Percentiles rank a stretch among this genome's conserved stretches.
Conservation (phyloP, 2,888 invertebrate genomes). For the Mechanitis mazaeus region DNA sequence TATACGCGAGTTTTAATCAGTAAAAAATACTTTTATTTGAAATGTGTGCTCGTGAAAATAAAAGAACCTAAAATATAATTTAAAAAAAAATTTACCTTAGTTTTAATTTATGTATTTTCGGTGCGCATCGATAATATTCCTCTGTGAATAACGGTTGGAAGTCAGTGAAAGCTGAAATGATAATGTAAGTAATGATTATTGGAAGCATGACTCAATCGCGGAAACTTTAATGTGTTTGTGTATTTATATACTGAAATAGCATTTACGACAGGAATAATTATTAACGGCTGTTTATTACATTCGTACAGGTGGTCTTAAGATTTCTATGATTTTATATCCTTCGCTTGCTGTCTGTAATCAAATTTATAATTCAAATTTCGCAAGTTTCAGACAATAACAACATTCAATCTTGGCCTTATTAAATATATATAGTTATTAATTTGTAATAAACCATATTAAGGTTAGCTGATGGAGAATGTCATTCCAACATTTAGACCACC, state of each 20-base stretch:
- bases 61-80: no score
- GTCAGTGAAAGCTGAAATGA: conserved; percentile 9
- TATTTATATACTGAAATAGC: conserved; percentile 9
- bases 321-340: conserved; percentile 2
- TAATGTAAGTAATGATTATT: conserved; percentile 7
- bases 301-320: conserved; percentile 12
- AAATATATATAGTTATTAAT: no score
- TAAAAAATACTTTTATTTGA: no score
- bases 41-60: no score
- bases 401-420: no score
- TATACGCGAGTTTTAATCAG: no score
- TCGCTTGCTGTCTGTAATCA: background rate
- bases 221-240: conserved; percentile 10
- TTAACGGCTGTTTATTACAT: conserved; percentile 8
- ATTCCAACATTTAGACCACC: no score
- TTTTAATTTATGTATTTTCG: no score
- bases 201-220: conserved; percentile 4
- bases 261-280: conserved; percentile 12
- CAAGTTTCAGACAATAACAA: no score
- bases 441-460: no score
- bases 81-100: no score
- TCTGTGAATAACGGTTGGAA: background rate
- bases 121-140: background rate
- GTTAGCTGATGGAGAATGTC: no score
- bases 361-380: background rate